Conservation (phyloP, 2,797 vertebrate species). For the Naso thynnoides region DNA sequence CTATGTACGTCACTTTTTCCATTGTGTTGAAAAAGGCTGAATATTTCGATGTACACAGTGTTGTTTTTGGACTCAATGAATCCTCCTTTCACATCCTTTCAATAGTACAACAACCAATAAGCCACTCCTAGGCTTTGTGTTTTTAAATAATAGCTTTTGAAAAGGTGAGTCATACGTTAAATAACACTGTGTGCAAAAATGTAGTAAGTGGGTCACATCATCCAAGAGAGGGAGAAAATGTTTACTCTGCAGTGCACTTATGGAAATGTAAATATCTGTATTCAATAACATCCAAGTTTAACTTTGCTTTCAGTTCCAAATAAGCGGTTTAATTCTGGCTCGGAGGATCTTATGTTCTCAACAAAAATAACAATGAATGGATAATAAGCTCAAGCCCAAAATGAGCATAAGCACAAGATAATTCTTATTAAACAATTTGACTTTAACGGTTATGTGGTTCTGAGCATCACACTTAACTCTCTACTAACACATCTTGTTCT, state of each 20-base stretch:
- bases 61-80: background rate
- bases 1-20: background rate
- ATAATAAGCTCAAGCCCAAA: no score
- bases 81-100: background rate
- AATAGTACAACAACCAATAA: conserved; percentile 11
- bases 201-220: conserved; percentile 14
- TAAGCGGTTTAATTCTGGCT: background rate
- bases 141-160: conserved; percentile 38
- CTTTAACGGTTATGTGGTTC: no score
- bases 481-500: no score
- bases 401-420: no score
- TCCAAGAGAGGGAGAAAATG: background rate
- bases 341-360: no score
- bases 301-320: background rate
- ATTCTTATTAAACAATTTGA: no score
- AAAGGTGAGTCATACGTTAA: conserved; percentile 54
- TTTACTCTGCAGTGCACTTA: background rate
- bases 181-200: conserved; percentile 15
- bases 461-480: no score
- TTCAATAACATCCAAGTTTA: background rate
- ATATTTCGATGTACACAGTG: background rate
- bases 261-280: background rate
- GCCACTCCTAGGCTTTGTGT: conserved; percentile 1
- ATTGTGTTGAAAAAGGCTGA: background rate
- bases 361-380: no score